phyloP scores from a whole-genome alignment of 1,140 invertebrate species.

The Copidosoma floridanum region DNA sequence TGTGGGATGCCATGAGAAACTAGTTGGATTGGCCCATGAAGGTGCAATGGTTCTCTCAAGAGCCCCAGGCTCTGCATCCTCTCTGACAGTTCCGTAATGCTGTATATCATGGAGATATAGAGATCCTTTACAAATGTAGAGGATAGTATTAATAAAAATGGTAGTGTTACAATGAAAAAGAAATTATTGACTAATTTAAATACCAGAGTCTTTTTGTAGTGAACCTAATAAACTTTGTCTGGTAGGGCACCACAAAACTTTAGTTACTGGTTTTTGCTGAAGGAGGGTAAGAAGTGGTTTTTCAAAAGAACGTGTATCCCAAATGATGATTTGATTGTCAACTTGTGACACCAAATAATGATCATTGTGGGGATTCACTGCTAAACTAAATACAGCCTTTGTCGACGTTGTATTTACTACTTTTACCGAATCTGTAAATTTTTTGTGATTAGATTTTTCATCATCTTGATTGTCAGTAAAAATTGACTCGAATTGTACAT shows the following conservation, averaged over 20 bases:
- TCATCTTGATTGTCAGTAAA: no score
- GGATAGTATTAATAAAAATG: background rate
- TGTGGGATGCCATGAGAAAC: slow-evolving; percentile 82
- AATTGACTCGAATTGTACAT: background rate
- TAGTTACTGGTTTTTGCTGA: slow-evolving; percentile 69
- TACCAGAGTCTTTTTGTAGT: slow-evolving; percentile 67
- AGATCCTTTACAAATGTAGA: slow-evolving; percentile 36
- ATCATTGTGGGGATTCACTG: slow-evolving; percentile 74
- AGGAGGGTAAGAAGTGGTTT: slow-evolving; percentile 75
- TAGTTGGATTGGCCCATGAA: slow-evolving; percentile 58
- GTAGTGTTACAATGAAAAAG: background rate
- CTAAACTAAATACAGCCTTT: slow-evolving; percentile 80
- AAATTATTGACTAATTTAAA: slow-evolving; percentile 17
- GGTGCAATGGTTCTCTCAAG: slow-evolving; percentile 71
- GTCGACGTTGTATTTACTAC: slow-evolving; percentile 71
- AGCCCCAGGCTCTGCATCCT: slow-evolving; percentile 73
- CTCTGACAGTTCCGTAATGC: slow-evolving; percentile 62
- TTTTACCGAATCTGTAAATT: slow-evolving; percentile 67
- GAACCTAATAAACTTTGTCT: slow-evolving; percentile 75
- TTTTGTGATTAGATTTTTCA: no score
- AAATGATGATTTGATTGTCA: slow-evolving; percentile 79
- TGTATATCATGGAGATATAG: slow-evolving; percentile 81
- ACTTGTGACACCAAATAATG: slow-evolving; percentile 79
- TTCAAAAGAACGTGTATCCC: slow-evolving; percentile 86
- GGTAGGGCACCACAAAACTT: slow-evolving; percentile 88